A percentile compares a stretch with the other conserved stretches of the same genome.
phyloP scores from a whole-genome alignment of 1,140 invertebrate genomes.

The Zaprionus africanus region DNA sequence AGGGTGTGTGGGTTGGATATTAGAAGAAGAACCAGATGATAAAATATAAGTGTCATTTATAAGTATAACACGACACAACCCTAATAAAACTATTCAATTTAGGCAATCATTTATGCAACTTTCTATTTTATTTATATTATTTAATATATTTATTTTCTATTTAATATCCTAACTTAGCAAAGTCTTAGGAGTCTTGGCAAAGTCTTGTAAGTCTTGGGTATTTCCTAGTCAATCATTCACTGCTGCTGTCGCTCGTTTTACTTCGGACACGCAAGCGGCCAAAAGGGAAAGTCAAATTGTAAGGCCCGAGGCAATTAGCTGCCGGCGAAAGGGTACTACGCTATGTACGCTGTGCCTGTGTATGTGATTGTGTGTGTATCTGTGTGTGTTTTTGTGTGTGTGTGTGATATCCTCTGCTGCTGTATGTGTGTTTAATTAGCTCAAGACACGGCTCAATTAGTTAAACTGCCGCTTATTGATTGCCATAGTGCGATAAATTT shows the following conservation, averaged over 20 bases:
- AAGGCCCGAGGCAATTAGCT: slow-evolving; percentile 62
- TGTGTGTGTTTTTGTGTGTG: background rate
- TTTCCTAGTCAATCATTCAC: background rate
- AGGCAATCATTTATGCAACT: background rate
- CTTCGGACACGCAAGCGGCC: slow-evolving; percentile 31
- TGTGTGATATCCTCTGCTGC: background rate
- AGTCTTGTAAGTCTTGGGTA: slow-evolving; percentile 12
- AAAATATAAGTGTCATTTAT: background rate
- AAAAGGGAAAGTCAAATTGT: slow-evolving; percentile 50
- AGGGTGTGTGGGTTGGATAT: background rate
- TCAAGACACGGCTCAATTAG: slow-evolving; percentile 78
- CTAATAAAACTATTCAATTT: background rate
- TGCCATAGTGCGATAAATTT: slow-evolving; percentile 69
- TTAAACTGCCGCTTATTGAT: slow-evolving; percentile 75
- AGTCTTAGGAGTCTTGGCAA: background rate
- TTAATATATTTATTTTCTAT: too few species aligned
- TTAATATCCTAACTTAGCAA: background rate
- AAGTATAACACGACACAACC: background rate
- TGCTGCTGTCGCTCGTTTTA: background rate
- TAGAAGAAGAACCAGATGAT: background rate
- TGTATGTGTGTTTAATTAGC: slow-evolving; percentile 64
- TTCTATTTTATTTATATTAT: too few species aligned
- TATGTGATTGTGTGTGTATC: slow-evolving; percentile 6
- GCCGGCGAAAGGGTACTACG: slow-evolving; percentile 29
- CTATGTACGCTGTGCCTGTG: background rate